These are phyloP conservation scores for Montipora foliosa DNA, from an alignment of 64 coral and sea anemone genomes.

Conservation along the genomic window DNA sequence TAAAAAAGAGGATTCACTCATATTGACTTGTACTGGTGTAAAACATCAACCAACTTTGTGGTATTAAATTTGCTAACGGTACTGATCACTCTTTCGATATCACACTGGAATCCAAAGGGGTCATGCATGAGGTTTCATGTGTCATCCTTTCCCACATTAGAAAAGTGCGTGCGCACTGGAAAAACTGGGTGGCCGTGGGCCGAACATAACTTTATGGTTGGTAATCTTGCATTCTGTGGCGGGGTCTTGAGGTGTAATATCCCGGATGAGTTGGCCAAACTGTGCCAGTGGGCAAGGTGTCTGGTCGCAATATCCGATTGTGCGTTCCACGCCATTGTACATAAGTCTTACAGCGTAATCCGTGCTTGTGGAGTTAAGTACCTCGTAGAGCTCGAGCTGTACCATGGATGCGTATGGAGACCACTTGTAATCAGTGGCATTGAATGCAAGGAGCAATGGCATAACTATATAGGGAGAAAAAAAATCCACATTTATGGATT, in stretches of 20 bases:
- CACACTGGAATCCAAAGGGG: background rate
- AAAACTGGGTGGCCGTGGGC: background rate
- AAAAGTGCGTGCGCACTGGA: background rate
- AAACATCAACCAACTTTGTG: too few relatives aligned
- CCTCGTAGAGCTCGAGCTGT: constrained; percentile 75
- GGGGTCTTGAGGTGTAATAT: constrained; percentile 52
- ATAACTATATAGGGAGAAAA: constrained; percentile 46
- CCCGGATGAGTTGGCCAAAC: constrained; percentile 71
- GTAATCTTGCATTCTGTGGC: constrained; percentile 65
- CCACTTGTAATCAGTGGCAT: constrained; percentile 78
- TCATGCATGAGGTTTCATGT: too few relatives aligned
- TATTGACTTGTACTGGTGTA: too few relatives aligned
- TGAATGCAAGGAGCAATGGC: constrained; percentile 78
- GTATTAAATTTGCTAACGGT: too few relatives aligned
- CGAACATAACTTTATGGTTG: background rate
- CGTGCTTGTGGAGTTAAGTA: background rate
- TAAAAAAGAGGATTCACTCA: too few relatives aligned
- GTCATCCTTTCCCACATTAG: background rate
- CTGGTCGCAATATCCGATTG: constrained; percentile 65
- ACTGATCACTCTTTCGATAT: background rate
- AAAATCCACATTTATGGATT: background rate
- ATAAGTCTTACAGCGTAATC: constrained; percentile 71
- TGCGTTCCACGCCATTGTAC: constrained; percentile 75
- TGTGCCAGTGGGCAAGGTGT: constrained; percentile 71
- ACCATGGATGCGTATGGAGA: constrained; percentile 80